A percentile compares a stretch with the other conserved stretches of the same genome.
Evolutionary conservation across 2,797 vertebrate species (phyloP).

Genomic region (Pagetopsis macropterus): DNA sequence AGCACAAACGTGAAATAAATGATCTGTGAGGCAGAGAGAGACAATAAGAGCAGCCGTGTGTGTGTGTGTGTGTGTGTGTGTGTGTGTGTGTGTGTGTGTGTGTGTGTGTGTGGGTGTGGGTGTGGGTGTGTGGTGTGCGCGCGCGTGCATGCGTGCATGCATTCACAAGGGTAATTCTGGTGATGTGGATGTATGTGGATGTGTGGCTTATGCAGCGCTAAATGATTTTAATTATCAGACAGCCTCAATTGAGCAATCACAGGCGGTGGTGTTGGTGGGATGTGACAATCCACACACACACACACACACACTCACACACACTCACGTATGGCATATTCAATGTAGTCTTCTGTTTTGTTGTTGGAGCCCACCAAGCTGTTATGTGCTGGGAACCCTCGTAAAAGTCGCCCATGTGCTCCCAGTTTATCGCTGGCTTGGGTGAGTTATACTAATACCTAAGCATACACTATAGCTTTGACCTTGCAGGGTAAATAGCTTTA

Average conservation of each 20-base stretch:
- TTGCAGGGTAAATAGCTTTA: neutral
- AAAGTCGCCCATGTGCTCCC: slow-evolving; percentile 30
- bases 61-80: slow-evolving; percentile 44
- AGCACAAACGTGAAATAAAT: slow-evolving; percentile 77
- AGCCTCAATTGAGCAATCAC: slow-evolving; percentile 65
- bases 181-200: slow-evolving; percentile 77
- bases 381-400: slow-evolving; percentile 31
- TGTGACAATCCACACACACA: slow-evolving; percentile 44
- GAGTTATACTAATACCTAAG: slow-evolving; percentile 13
- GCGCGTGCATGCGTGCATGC: too few relatives aligned
- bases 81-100: slow-evolving; percentile 23
- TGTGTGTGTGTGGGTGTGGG: slow-evolving; percentile 24
- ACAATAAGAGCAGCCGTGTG: slow-evolving; percentile 76
- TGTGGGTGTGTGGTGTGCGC: neutral
- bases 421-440: slow-evolving; percentile 20
- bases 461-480: neutral
- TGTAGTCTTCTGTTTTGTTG: slow-evolving; percentile 18
- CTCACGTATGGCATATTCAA: slow-evolving; percentile 17
- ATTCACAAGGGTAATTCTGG: slow-evolving; percentile 46
- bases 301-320: slow-evolving; percentile 20
- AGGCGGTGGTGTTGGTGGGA: slow-evolving; percentile 44
- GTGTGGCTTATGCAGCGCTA: slow-evolving; percentile 70
- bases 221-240: slow-evolving; percentile 79
- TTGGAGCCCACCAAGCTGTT: slow-evolving; percentile 38
- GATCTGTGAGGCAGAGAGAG: slow-evolving; percentile 73